Base-by-base conservation (phyloP, 2,888 invertebrate genomes). In the Rhagium mordax region DNA sequence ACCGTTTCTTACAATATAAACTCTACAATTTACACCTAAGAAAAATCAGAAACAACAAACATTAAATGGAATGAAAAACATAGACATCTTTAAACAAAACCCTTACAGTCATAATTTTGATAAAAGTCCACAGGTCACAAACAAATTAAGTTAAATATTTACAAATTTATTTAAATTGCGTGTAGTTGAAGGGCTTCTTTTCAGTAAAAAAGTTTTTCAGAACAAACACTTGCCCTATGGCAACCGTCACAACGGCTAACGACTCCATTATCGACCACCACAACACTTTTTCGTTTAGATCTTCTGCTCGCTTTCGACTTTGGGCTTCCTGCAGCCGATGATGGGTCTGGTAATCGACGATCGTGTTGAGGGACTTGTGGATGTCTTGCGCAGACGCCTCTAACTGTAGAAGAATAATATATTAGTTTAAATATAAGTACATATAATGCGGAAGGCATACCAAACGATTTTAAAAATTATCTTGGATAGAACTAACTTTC, bases 331-430 rank as follows among this genome's bases (percentile, higher is more conserved):
- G 91, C 74, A 99, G 89, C 72, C 98, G 92, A 89, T 99, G 98
- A 89, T 99, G 98, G 4, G 99, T 99, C 90, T 99, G 99, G 84
- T 95, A 96, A 87, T 99, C 99, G 77, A 97, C 91, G 69, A 98
- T 95, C 77, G 92, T 93, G 83, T 95, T 96, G 61, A 98, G 89
- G 74, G 95, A 93, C 86, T 96, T 96, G 87, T 98, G 98, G 77
- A 98, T 94, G 86, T 94, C 94, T 85, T 95, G 94, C 3, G 97
- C 93, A 8, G 97, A 96, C 4, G 96, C 92, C 89, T 99, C 98
- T 94, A 99, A 93, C 97, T 97, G 90, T 41, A n/a, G 10, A 41
- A 41, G 4, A 13, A 41, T n/a, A n/a, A 41, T 41, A 41, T n/a
- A 41, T 41, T 41, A n/a, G 3, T 8, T 24, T 24, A 24, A 24